A percentile compares a stretch with the other conserved stretches of the same genome.
Evolutionary conservation across 2,888 invertebrate genomes (phyloP).

Genomic region (Synergus umbraculus): DNA sequence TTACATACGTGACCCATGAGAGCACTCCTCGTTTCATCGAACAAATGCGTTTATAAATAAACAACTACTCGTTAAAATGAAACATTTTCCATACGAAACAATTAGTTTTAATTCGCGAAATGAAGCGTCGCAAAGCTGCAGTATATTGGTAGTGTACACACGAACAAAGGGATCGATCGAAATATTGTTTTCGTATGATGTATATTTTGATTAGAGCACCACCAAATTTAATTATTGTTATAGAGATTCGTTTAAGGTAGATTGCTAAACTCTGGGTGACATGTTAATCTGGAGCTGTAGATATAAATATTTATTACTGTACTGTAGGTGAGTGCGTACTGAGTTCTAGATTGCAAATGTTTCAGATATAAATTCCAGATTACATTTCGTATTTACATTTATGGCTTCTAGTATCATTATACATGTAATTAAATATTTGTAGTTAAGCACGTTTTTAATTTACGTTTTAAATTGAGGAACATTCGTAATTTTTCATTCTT

Average conservation of each 20-base stretch:
- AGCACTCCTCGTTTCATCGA: conserved; percentile 2
- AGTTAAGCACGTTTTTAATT: neutral
- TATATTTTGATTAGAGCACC: neutral
- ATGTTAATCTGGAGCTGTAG: neutral
- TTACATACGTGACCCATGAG: neutral
- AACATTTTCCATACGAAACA: conserved; percentile 11
- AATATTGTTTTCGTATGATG: neutral
- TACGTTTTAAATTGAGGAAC: neutral
- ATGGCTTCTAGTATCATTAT: neutral
- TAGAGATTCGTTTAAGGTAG: neutral
- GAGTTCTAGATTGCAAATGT: neutral
- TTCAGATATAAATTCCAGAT: neutral
- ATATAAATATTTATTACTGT: neutral
- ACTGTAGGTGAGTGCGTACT: too few species aligned
- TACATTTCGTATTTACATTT: neutral
- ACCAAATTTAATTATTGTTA: neutral
- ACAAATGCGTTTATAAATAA: conserved; percentile 35
- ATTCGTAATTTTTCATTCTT: neutral
- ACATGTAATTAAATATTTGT: neutral
- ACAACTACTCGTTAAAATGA: conserved; percentile 16
- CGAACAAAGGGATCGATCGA: neutral
- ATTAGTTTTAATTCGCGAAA: neutral
- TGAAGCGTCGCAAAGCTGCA: neutral
- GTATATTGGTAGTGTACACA: neutral
- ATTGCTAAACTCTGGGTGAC: neutral